Evolutionary conservation across 2,797 vertebrate species (phyloP).

Genomic region (Pseudochirops cupreus): DNA sequence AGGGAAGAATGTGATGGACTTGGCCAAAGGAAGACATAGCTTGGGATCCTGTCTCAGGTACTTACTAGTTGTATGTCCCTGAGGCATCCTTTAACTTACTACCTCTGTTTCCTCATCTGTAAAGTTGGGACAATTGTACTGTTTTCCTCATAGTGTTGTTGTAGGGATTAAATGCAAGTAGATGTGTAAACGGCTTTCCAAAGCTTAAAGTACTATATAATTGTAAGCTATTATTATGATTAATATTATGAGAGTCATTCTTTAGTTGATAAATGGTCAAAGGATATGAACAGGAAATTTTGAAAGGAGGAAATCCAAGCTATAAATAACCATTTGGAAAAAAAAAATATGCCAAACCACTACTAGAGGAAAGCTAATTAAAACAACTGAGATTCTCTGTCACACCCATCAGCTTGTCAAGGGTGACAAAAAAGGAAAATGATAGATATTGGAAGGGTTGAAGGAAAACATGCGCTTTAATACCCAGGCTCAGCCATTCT

Average conservation of each 20-base stretch:
- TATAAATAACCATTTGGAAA: neutral
- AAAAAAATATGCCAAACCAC: neutral
- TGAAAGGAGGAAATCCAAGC: neutral
- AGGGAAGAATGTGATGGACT: neutral
- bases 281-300: neutral
- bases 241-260: neutral
- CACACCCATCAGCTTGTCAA: neutral
- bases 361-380: neutral
- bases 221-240: neutral
- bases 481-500: neutral
- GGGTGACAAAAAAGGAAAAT: neutral
- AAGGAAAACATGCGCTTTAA: neutral
- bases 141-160: neutral
- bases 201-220: neutral
- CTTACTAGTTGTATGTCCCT: neutral
- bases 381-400: neutral
- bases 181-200: neutral
- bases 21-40: neutral
- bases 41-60: neutral
- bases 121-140: neutral
- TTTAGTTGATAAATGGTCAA: neutral
- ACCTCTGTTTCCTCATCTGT: neutral
- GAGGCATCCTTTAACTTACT: neutral
- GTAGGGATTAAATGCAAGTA: neutral
- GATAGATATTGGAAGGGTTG: neutral